Evolutionary conservation across 2,797 vertebrate species (phyloP), one percentile per base, ranked within the genome.

Genomic region (Hippopotamyrus pictus): DNA sequence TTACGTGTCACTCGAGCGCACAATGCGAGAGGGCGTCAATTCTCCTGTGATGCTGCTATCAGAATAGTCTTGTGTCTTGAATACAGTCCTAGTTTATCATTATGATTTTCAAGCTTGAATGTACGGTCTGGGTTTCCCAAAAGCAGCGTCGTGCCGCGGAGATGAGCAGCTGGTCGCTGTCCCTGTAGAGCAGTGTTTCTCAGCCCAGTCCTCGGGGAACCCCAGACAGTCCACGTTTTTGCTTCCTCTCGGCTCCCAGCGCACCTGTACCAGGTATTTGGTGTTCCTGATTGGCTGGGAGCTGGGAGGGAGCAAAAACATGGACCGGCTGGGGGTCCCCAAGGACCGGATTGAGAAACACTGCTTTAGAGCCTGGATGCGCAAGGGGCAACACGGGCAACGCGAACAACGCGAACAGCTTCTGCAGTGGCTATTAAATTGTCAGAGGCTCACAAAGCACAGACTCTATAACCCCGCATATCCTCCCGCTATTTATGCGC

Each of bases 401-500:
- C 29, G 11, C n/a, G 11, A 76, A 44, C 89, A 57, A 48, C 33
- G 4, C 25, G 2, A 76, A 33, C 89, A 44, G 4, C 65, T 44
- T 22, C 69, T 73, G 41, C 44, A 44, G 51, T 48, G 76, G 53
- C 79, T 83, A 88, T 88, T 88, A 85, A 51, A 88, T 65, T 62
- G 86, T 51, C 86, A 88, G 17, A 51, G 87, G 19, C 79, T 88
- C 33, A 57, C 76, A 65, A 88, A 90, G 76, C 57, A 62, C 44
- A 62, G 46, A 51, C 51, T 83, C 51, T 54, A 88, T 88, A 29
- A 50, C 76, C 46, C 48, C 19, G 0, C 54, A n/a, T 94, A 93
- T 91, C 89, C 93, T 92, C 92, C 88, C 65, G 14, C 91, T 93
- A 94, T 94, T 93, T 91, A 91, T 91, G 79, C 88, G 6, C 90